Evolutionary conservation across 2,888 invertebrate species (phyloP), one percentile per base, ranked within the genome.

Genomic region (Acrocera orbiculus): DNA sequence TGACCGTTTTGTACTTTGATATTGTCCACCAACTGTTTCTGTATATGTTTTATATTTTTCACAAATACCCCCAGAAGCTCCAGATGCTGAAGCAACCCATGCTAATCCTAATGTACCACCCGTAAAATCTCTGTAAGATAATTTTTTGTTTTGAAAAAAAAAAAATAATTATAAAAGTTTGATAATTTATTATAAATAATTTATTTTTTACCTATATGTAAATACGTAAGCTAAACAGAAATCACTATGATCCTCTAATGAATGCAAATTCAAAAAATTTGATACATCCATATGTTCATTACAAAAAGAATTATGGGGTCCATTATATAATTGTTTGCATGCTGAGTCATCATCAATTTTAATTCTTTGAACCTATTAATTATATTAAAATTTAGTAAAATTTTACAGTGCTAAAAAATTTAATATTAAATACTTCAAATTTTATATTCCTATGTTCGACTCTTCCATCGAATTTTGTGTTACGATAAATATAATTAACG

Each of bases 161-260:
- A 22, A 23, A 31, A 45, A 28, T 28, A 38, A 36, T 13, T 20
- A 35, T 9, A 27, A 25, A 32, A 5, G 7, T 9, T 4, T 32
- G 10, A 10, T 6, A 27, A n/a, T n/a, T n/a, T n/a, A n/a, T n/a
- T n/a, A n/a, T 7, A 22, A 15, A 16, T 11, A 15, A 23, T 22
- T 25, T 2, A 22, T 24, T 14, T 16, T 11, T 10, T 46, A 56
- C 55, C 58, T 53, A 58, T 87, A 87, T 1, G 98, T 98, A 63
- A 99, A 95, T 40, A 98, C 90, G 58, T 96, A 99, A n/a, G 98
- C 96, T 42, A 99, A 71, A 56, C 98, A 99, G 64, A 96, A 99
- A 60, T 87, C 87, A 51, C 95, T 87, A 58, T 98, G 98, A 64
- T 98, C 90, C 36, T 85, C 82, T 42, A 95, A 67, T 9, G 96